Evolutionary conservation across 2,113 vertebrate species (phyloP), one percentile per base, ranked within the genome.

Genomic region (Poecilia latipinna): DNA sequence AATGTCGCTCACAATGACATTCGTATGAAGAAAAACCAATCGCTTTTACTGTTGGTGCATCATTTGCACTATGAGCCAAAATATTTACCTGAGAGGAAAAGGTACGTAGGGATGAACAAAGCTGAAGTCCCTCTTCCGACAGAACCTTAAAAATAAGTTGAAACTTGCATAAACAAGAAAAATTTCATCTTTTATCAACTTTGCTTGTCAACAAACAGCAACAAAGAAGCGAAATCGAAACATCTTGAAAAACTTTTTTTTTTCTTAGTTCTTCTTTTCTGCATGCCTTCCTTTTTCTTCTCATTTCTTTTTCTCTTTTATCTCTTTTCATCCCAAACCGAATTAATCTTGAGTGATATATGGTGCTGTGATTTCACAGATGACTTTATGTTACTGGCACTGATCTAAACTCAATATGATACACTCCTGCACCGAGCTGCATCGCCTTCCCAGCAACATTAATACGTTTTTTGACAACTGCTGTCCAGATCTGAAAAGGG

Each of bases 41-140:
- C 44, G 5, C 17, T 48, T 19, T 17, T 28, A 28, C n/a, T n/a
- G n/a, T n/a, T n/a, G n/a, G n/a, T n/a, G n/a, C n/a, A n/a, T n/a
- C n/a, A n/a, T n/a, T 0, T 19, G 44, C 5, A 19, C 44, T 10
- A 57, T n/a, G 24, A n/a, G 24, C 1, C 10, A 37, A 2, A 2
- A 26, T 62, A 19, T 39, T 61, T 95, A 99, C 98, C 97, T 98
- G 97, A 84, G 95, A 91, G 75, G 95, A 96, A 89, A 98, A 95
- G 10, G 90, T 88, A 63, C 92, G 96, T 33, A 98, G 92, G 83
- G 95, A 94, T 48, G 96, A 95, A 81, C 95, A 96, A 85, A 99
- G 92, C 84, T 97, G 97, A 85, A 97, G 94, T 37, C 97, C 96
- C 75, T 98, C 96, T 80, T 96, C 91, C 77, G 97, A 96, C 84